Percentiles rank a stretch among this genome's conserved stretches.
Conservation (phyloP, 2,797 vertebrate genomes). For the Serranus cabrilla region DNA sequence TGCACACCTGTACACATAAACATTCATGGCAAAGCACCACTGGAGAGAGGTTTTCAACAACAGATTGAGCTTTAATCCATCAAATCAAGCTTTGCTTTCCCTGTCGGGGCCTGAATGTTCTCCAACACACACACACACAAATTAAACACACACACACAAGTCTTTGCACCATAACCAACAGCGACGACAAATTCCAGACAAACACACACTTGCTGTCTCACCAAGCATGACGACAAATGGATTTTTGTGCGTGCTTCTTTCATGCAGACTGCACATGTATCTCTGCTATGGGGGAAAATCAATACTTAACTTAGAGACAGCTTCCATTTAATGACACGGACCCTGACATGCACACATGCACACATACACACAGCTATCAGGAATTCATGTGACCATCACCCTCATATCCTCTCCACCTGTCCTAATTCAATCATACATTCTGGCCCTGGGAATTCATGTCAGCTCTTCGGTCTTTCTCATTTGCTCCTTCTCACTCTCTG, state of each 20-base stretch:
- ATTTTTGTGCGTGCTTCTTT: conserved; percentile 27
- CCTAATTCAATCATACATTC: conserved; percentile 59
- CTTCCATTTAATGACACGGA: conserved; percentile 45
- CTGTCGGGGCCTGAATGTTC: conserved; percentile 11
- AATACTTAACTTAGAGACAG: conserved; percentile 51
- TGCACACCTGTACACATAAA: not conserved
- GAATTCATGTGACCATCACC: conserved; percentile 40
- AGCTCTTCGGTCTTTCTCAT: conserved; percentile 44
- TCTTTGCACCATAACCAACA: not conserved
- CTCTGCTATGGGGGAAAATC: conserved; percentile 50
- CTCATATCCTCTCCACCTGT: conserved; percentile 41
- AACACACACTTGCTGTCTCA: not conserved
- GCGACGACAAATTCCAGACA: not conserved
- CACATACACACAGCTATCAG: conserved; percentile 18
- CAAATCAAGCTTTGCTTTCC: conserved; percentile 44
- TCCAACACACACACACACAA: not conserved
- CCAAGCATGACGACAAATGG: not conserved
- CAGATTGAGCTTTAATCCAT: conserved; percentile 69
- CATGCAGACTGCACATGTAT: conserved; percentile 18
- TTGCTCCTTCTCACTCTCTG: conserved; percentile 32
- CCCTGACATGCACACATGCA: conserved; percentile 34
- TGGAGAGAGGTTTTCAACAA: conserved; percentile 33
- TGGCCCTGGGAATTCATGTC: conserved; percentile 59
- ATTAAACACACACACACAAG: not conserved
- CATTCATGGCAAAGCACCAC: conserved; percentile 1